These are phyloP conservation scores for Hypomesus transpacificus DNA, from an alignment of 2,113 vertebrate genomes.

Conservation along the genomic window DNA sequence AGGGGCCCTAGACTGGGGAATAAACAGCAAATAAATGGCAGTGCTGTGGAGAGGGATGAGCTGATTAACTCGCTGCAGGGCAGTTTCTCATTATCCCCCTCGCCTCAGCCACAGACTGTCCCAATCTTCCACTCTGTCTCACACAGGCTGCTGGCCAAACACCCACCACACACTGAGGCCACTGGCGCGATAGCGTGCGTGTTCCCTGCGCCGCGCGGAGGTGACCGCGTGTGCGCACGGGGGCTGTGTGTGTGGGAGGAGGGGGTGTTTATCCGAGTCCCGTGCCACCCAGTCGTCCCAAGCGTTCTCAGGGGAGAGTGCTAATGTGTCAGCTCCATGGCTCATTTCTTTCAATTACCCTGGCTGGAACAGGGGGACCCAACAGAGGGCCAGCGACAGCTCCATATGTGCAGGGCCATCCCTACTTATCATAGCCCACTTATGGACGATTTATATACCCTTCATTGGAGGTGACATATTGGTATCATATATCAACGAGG, in stretches of 20 bases:
- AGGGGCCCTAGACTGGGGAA: conserved; percentile 84
- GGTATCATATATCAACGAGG: conserved; percentile 42
- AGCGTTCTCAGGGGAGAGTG: conserved; percentile 59
- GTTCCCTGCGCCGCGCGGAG: too few relatives aligned
- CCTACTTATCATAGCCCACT: conserved; percentile 63
- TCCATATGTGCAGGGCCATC: conserved; percentile 63
- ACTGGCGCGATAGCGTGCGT: conserved; percentile 16
- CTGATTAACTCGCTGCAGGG: conserved; percentile 90
- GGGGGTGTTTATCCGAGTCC: not conserved
- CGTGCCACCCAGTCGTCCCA: conserved; percentile 42
- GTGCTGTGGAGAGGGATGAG: conserved; percentile 70
- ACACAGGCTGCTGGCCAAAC: conserved; percentile 47
- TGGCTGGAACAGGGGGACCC: conserved; percentile 61
- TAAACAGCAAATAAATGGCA: conserved; percentile 96
- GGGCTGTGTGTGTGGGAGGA: conserved; percentile 2
- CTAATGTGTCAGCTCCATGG: conserved; percentile 73
- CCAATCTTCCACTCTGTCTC: conserved; percentile 53
- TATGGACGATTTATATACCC: conserved; percentile 59
- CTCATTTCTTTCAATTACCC: conserved; percentile 82
- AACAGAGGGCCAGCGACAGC: conserved; percentile 60
- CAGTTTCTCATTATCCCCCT: conserved; percentile 95
- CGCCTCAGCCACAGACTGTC: conserved; percentile 60
- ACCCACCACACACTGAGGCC: conserved; percentile 44
- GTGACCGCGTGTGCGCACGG: too few relatives aligned
- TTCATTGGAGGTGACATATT: conserved; percentile 58